Base-by-base conservation (phyloP, 2,888 invertebrate genomes). In the Andrena camellia region DNA sequence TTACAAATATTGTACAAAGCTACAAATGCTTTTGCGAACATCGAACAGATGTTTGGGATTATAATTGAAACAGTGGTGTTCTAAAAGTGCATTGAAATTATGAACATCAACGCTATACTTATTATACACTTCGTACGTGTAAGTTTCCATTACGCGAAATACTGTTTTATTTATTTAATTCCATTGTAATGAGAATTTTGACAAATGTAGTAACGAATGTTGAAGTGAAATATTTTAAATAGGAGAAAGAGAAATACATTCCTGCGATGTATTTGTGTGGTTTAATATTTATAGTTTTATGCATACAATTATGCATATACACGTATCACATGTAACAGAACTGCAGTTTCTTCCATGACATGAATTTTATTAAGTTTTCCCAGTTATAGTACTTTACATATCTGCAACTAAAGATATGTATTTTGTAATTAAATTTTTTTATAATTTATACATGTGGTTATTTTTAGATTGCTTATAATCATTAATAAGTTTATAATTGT, bases 291-390 rank as follows among this genome's bases (percentile, higher is more conserved):
- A 64, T 57, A 26, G 17, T 64, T 42, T 66, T 52, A 70, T 80
- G 70, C 50, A 70, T 23, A 17, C 35, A 13, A 10, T 42, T 42
- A 42, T 17, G 42, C 42, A 42, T 74, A 62, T 33, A 69, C 42
- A 8, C 1, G 57, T 69, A 50, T 64, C 29, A 7, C 26, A 70
- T 31, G 2, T 78, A 54, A 54, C 5, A 35, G 68, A 31, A 68
- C 33, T 23, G 66, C 66, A 77, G 52, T 73, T 73, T 69, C 70
- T 81, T 74, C 66, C 69, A 79, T 63, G 52, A 81, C 63, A 52
- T 13, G 8, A 54, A 68, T 6, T 13, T 33, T 62, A 75, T 80
- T 50, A 75, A 57, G 42, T 70, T 74, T 60, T 60, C 33, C 42
- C 31, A 26, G 26, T 57, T 57, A 57, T 10, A 20, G 23, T 67